phyloP scores from a whole-genome alignment of 2,113 vertebrate species.

The Sterna hirundo region DNA sequence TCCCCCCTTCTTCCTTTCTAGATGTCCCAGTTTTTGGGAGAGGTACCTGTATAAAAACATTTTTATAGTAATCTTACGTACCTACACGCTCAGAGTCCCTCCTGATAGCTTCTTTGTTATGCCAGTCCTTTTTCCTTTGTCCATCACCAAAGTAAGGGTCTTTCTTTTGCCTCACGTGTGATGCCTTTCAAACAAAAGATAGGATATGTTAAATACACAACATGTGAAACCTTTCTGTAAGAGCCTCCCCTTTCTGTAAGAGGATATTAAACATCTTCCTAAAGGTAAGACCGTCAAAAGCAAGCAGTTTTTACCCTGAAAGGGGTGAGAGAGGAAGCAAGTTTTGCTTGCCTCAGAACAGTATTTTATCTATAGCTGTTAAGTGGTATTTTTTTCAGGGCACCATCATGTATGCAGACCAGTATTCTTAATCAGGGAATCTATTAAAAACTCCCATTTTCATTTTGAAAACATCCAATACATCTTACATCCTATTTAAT shows the following conservation, averaged over 20 bases:
- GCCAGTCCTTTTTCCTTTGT: slow-evolving; percentile 89
- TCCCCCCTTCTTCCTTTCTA: neutral
- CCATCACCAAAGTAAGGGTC: slow-evolving; percentile 66
- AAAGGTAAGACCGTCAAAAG: neutral
- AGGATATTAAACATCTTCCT: neutral
- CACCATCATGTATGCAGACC: neutral
- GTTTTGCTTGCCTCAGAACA: neutral
- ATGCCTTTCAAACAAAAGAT: slow-evolving; percentile 72
- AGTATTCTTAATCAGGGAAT: slow-evolving; percentile 7
- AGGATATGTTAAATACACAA: neutral
- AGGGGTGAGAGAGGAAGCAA: neutral
- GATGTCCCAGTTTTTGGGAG: neutral
- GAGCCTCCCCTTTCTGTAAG: neutral
- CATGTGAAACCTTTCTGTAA: neutral
- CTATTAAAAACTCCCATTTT: slow-evolving; percentile 34
- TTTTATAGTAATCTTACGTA: slow-evolving; percentile 54
- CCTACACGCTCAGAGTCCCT: slow-evolving; percentile 84
- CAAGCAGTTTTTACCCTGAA: neutral
- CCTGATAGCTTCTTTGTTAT: slow-evolving; percentile 85
- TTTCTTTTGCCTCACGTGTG: slow-evolving; percentile 70
- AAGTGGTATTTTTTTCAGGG: neutral
- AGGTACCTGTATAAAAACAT: neutral
- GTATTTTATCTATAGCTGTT: neutral
- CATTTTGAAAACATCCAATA: slow-evolving; percentile 36
- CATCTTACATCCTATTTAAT: slow-evolving; percentile 43